phyloP scores from a whole-genome alignment of 2,888 invertebrate species.

The Meghimatium bilineatum region DNA sequence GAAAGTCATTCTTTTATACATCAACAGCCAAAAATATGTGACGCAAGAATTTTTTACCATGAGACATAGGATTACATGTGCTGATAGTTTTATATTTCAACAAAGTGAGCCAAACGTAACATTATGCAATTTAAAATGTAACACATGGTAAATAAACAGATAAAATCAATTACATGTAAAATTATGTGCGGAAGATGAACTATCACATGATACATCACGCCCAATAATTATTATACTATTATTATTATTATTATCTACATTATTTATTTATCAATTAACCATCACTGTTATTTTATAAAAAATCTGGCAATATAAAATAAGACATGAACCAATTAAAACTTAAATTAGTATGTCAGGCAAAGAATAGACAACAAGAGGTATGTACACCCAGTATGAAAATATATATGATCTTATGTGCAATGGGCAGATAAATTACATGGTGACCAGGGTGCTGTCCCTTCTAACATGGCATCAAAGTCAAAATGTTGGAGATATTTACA shows the following conservation, averaged over 20 bases:
- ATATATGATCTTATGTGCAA: slow-evolving; percentile 23
- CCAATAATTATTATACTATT: slow-evolving; percentile 10
- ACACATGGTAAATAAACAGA: background rate
- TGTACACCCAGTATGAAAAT: slow-evolving; percentile 45
- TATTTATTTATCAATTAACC: slow-evolving; percentile 23
- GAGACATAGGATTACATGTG: background rate
- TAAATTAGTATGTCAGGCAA: slow-evolving; percentile 34
- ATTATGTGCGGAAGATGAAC: slow-evolving; percentile 36
- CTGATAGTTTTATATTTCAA: background rate
- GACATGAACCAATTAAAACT: slow-evolving; percentile 24
- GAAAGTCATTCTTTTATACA: slow-evolving; percentile 19
- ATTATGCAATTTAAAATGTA: slow-evolving; percentile 29
- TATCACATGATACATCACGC: slow-evolving; percentile 45
- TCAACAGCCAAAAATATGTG: background rate
- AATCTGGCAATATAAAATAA: slow-evolving; percentile 9
- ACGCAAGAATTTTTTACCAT: background rate
- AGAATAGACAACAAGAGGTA: slow-evolving; percentile 13
- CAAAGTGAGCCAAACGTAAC: slow-evolving; percentile 10
- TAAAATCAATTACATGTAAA: slow-evolving; percentile 8
- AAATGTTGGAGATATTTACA: slow-evolving; percentile 16
- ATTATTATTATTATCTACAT: slow-evolving; percentile 3
- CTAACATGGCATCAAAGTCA: slow-evolving; percentile 1
- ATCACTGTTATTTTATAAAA: slow-evolving; percentile 19
- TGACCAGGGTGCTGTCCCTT: background rate
- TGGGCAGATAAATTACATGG: slow-evolving; percentile 22